Evolutionary conservation across 2,113 vertebrate species (phyloP).

Genomic region (Catagonus wagneri): DNA sequence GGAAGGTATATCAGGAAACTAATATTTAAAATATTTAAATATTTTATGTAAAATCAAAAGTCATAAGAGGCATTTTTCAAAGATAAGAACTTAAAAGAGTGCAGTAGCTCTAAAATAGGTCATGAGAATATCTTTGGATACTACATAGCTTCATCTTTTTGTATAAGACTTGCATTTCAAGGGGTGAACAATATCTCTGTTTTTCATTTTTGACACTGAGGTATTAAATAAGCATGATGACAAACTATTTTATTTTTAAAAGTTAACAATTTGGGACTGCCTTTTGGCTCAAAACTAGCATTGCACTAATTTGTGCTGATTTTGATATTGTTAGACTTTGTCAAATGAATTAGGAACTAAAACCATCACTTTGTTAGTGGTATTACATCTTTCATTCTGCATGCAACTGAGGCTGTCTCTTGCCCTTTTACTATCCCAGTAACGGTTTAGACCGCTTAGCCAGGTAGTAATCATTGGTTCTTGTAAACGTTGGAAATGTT

Average conservation of each 20-base stretch:
- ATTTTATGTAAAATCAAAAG: slow-evolving; percentile 30
- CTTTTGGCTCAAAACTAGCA: not conserved
- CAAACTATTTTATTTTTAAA: not conserved
- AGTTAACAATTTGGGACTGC: not conserved
- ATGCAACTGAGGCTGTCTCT: not conserved
- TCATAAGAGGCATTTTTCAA: not conserved
- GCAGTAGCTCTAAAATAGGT: not conserved
- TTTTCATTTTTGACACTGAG: not conserved
- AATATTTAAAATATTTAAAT: not conserved
- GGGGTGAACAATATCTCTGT: not conserved
- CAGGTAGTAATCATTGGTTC: not conserved
- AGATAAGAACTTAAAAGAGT: not conserved
- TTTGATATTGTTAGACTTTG: not conserved
- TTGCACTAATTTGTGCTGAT: not conserved
- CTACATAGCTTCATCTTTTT: not conserved
- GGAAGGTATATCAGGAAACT: not conserved
- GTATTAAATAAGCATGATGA: not conserved
- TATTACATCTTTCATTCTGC: not conserved
- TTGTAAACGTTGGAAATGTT: not conserved
- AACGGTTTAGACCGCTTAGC: not conserved
- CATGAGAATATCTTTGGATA: not conserved
- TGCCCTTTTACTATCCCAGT: not conserved
- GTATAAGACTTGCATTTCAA: not conserved
- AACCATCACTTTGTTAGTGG: not conserved
- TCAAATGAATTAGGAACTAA: not conserved